Base-by-base conservation (phyloP, 2,888 invertebrate genomes). In the Elaeidobius kamerunicus region DNA sequence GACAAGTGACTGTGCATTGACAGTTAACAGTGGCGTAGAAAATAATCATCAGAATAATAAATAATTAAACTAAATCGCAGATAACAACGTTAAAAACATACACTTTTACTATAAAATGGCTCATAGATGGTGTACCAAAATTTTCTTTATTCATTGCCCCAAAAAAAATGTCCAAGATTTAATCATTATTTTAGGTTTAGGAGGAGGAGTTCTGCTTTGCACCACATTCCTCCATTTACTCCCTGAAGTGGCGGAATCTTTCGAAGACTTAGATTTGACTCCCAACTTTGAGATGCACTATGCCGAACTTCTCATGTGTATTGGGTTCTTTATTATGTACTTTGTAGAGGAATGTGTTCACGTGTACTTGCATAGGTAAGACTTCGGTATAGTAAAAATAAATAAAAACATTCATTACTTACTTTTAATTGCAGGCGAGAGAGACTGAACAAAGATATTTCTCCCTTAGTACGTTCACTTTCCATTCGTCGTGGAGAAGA, bases 331-430 rank as follows among this genome's bases (percentile, higher is more conserved):
- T 71, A 72, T 82, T 17, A 86, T 88, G 81, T 88, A 85, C 66
- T 73, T 88, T 6, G 82, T 90, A n/a, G 91, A 91, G 62, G 89
- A 91, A 66, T 61, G 84, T 40, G 86, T 89, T 1, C 89, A 90
- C 65, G 67, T 80, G 40, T 84, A 86, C 67, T 75, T 90, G 43
- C 78, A 81, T 65, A 67, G 72, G 35, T 77, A 78, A 62, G 72
- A 17, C 15, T 36, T n/a, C 14, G 11, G 36, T 12, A 36, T 3
- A 17, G 17, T 14, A 7, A 16, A 17, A 18, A 2, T 9, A n/a
- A 12, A 9, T 3, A 12, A 11, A 30, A 4, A 30, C 2, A 3
- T 11, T 45, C 60, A 58, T 1, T 58, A 65, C 0, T 51, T 74
- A 4, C n/a, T n/a, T n/a, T n/a, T n/a, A n/a, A n/a, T 36, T 36